phyloP scores from a whole-genome alignment of 2,888 invertebrate genomes.

The Charanyca ferruginea region DNA sequence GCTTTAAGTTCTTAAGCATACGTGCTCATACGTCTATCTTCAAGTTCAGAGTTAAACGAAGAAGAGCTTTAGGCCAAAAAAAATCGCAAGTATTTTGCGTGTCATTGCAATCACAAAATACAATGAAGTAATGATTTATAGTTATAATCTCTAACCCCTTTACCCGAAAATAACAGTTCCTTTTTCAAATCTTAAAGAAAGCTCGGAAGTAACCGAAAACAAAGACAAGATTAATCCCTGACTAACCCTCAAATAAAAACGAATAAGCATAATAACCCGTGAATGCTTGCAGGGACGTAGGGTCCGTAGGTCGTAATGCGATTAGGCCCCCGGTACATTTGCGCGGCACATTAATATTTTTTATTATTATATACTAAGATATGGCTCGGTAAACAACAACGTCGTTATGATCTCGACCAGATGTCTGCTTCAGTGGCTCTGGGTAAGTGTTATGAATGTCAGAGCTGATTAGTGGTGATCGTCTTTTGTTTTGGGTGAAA shows the following conservation, averaged over 20 bases:
- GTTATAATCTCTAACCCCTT: conserved; percentile 54
- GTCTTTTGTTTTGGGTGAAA: conserved; percentile 33
- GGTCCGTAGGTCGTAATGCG: conserved; percentile 77
- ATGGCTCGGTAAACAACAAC: conserved; percentile 86
- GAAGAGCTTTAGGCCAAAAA: neutral
- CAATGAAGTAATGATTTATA: conserved; percentile 50
- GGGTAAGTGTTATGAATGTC: conserved; percentile 61
- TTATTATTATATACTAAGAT: conserved; percentile 85
- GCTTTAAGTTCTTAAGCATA: no score
- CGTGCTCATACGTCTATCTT: no score
- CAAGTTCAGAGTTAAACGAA: neutral
- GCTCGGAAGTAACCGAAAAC: conserved; percentile 45
- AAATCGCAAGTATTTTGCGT: neutral
- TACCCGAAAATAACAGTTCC: conserved; percentile 39
- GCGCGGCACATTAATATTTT: conserved; percentile 87
- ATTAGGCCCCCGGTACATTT: conserved; percentile 82
- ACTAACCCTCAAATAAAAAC: conserved; percentile 82
- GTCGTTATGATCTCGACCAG: conserved; percentile 79
- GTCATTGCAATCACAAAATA: neutral
- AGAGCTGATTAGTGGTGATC: conserved; percentile 44
- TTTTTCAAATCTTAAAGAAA: conserved; percentile 47
- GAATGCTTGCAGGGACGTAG: conserved; percentile 80
- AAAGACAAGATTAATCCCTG: conserved; percentile 65
- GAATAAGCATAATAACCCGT: conserved; percentile 88
- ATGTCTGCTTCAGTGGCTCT: conserved; percentile 67